These are phyloP conservation scores for Drosophila emarginata DNA, from an alignment of 2,888 invertebrate genomes.

Conservation along the genomic window DNA sequence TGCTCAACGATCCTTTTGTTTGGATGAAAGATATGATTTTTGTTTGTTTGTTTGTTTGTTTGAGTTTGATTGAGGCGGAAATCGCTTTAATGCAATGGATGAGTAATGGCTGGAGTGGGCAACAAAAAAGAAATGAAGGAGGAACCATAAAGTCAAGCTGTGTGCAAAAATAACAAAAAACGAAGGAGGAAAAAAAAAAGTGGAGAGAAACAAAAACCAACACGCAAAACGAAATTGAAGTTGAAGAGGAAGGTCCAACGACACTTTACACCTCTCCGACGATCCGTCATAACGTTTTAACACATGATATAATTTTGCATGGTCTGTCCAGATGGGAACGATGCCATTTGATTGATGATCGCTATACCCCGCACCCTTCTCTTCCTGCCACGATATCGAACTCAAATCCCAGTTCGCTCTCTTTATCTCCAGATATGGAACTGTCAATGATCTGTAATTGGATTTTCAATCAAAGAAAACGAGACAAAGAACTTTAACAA, in stretches of 20 bases:
- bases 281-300: constrained; percentile 78
- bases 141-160: constrained; percentile 66
- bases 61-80: constrained; percentile 49
- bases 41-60: constrained; percentile 75
- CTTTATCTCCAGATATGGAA: constrained; percentile 33
- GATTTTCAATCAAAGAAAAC: constrained; percentile 58
- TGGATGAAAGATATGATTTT: constrained; percentile 38
- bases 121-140: constrained; percentile 52
- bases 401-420: neutral
- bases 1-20: constrained; percentile 73
- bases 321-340: constrained; percentile 64
- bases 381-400: neutral
- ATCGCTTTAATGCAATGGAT: constrained; percentile 75
- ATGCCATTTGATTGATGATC: constrained; percentile 41
- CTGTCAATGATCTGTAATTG: constrained; percentile 73
- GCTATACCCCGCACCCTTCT: neutral
- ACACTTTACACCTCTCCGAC: constrained; percentile 78
- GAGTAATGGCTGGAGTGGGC: constrained; percentile 63
- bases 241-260: constrained; percentile 51
- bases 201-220: constrained; percentile 26
- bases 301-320: constrained; percentile 76
- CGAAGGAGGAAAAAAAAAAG: constrained; percentile 10
- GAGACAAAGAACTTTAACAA: neutral
- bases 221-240: constrained; percentile 20
- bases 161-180: constrained; percentile 52